phyloP scores from a whole-genome alignment of 2,113 vertebrate genomes.

The Menura novaehollandiae region DNA sequence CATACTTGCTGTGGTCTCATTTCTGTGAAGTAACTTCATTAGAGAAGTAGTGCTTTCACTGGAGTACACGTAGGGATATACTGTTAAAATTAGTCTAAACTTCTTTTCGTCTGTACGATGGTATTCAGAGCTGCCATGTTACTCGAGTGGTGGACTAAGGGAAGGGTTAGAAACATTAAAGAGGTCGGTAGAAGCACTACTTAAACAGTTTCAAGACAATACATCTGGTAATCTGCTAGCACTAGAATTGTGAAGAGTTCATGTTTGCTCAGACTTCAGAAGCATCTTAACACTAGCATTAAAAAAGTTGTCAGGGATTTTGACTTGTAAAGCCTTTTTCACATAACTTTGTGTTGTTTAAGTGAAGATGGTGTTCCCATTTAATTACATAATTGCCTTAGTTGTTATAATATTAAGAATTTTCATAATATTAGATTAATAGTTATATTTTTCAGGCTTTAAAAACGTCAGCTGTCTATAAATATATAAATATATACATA shows the following conservation, averaged over 20 bases:
- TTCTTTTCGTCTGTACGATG: neutral
- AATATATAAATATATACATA: neutral
- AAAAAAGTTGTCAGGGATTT: neutral
- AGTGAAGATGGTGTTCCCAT: neutral
- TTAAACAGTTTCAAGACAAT: neutral
- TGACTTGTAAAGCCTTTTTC: neutral
- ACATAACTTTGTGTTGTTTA: neutral
- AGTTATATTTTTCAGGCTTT: neutral
- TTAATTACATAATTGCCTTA: neutral
- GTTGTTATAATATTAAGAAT: neutral
- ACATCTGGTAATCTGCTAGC: neutral
- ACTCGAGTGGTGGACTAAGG: neutral
- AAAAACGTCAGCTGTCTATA: neutral
- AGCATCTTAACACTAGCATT: neutral
- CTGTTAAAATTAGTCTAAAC: neutral
- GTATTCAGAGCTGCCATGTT: neutral
- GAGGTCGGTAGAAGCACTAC: neutral
- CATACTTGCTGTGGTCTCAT: neutral
- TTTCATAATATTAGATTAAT: neutral
- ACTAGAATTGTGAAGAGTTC: neutral
- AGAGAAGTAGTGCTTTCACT: neutral
- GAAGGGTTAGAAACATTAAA: neutral
- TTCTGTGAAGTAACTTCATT: neutral
- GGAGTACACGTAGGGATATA: neutral
- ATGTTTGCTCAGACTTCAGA: neutral